Evolutionary conservation across 2,113 vertebrate genomes (phyloP).

Genomic region (Siniperca chuatsi): DNA sequence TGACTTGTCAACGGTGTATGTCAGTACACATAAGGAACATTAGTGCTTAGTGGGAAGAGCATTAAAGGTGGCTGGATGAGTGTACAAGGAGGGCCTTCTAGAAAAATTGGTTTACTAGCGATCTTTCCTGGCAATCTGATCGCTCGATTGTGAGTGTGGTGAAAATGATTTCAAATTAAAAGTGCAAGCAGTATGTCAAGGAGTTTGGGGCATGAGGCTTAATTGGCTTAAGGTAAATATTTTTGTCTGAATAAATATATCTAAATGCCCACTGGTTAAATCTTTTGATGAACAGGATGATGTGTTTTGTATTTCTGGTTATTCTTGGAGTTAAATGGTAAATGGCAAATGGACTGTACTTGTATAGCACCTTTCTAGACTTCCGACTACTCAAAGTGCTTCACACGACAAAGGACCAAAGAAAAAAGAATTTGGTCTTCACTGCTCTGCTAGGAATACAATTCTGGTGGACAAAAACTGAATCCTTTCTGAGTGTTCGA

Average conservation of each 20-base stretch:
- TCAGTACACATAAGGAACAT: conserved; percentile 83
- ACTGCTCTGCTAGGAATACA: not conserved
- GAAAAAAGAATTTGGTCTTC: no score
- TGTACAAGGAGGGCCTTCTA: conserved; percentile 22
- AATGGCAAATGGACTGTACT: no score
- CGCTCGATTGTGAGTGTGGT: not conserved
- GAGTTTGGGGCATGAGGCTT: not conserved
- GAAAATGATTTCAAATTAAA: conserved; percentile 23
- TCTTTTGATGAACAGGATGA: not conserved
- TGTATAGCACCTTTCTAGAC: no score
- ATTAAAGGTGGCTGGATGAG: conserved; percentile 40
- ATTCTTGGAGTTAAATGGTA: not conserved
- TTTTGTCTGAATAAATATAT: not conserved
- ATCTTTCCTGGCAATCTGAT: not conserved
- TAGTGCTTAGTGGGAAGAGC: conserved; percentile 69
- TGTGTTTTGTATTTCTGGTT: not conserved
- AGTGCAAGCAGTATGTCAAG: not conserved
- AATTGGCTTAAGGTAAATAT: not conserved
- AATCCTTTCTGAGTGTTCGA: not conserved
- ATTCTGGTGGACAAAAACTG: not conserved
- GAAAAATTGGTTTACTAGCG: conserved; percentile 25
- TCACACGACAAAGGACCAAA: no score
- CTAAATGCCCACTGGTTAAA: not conserved
- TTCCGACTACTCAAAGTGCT: no score
- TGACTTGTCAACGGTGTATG: conserved; percentile 93